Evolutionary conservation across 92 coral and sea anemone species (phyloP).

Genomic region (Palythoa heliodiscus): DNA sequence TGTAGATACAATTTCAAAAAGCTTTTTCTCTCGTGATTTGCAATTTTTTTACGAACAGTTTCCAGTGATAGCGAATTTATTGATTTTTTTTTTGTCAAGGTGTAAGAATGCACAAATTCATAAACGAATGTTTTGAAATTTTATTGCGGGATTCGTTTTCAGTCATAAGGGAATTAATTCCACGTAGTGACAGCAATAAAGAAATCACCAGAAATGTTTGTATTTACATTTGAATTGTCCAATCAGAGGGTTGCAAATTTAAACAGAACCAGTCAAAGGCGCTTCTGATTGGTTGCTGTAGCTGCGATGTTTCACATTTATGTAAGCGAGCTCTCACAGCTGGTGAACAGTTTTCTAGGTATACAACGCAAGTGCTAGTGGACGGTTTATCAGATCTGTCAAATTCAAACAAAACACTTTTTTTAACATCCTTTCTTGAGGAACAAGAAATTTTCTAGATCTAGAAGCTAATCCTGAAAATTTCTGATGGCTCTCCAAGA

Average conservation of each 20-base stretch:
- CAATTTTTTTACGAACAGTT: too few relatives aligned
- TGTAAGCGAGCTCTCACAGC: background rate
- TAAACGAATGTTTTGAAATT: background rate
- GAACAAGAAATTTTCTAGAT: background rate
- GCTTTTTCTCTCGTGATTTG: too few relatives aligned
- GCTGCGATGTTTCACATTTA: constrained; percentile 4
- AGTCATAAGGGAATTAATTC: background rate
- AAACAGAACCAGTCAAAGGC: constrained; percentile 17
- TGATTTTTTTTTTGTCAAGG: too few relatives aligned
- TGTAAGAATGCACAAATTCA: too few relatives aligned
- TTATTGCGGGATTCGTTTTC: background rate
- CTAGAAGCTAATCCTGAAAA: background rate
- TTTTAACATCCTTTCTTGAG: background rate
- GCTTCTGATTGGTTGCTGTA: constrained; percentile 7
- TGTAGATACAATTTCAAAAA: too few relatives aligned
- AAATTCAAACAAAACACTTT: background rate
- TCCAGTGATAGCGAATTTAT: too few relatives aligned
- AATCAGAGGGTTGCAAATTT: background rate
- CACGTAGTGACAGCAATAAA: background rate
- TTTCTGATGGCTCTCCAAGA: constrained; percentile 42
- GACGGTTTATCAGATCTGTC: background rate
- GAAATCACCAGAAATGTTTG: constrained; percentile 33
- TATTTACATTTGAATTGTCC: constrained; percentile 12
- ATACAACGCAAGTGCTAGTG: constrained; percentile 6
- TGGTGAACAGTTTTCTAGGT: background rate